Conservation (phyloP, 2,797 vertebrate genomes). For the Gymnothorax javanicus region DNA sequence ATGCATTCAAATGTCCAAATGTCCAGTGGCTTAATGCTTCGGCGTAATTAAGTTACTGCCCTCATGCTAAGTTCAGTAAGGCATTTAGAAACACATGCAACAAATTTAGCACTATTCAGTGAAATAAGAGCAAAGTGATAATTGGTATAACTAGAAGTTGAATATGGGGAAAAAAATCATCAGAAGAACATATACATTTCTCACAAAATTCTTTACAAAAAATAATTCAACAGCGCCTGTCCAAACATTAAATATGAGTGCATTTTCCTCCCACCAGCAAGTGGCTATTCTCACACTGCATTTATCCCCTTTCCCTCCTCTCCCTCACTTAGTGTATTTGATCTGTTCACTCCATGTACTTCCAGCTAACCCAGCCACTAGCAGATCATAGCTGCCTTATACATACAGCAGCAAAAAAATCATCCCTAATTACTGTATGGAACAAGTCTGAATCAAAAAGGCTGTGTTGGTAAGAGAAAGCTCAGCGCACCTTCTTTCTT, state of each 20-base stretch:
- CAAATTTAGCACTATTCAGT: constrained; percentile 12
- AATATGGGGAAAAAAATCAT: constrained; percentile 23
- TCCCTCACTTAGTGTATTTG: constrained; percentile 56
- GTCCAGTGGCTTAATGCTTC: constrained; percentile 10
- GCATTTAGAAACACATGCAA: constrained; percentile 29
- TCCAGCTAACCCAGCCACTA: constrained; percentile 24
- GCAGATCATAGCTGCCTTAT: constrained; percentile 35
- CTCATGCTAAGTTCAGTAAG: constrained; percentile 1
- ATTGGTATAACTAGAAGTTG: constrained; percentile 26
- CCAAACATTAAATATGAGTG: constrained; percentile 46
- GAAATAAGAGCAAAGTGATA: constrained; percentile 31
- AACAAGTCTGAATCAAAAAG: constrained; percentile 37
- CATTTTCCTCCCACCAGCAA: constrained; percentile 41
- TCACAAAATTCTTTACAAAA: constrained; percentile 41
- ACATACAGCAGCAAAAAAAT: constrained; percentile 53
- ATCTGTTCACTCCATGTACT: constrained; percentile 51
- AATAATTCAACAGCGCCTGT: constrained; percentile 50
- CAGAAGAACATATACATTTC: constrained; percentile 26
- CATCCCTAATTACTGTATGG: constrained; percentile 38
- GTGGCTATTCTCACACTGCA: constrained; percentile 34
- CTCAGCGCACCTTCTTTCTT: background rate
- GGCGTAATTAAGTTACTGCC: constrained; percentile 14
- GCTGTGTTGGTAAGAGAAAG: background rate
- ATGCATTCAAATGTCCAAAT: constrained; percentile 25
- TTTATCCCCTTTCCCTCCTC: background rate